Base-by-base conservation (phyloP, 1,140 invertebrate genomes). In the Phthorimaea operculella region DNA sequence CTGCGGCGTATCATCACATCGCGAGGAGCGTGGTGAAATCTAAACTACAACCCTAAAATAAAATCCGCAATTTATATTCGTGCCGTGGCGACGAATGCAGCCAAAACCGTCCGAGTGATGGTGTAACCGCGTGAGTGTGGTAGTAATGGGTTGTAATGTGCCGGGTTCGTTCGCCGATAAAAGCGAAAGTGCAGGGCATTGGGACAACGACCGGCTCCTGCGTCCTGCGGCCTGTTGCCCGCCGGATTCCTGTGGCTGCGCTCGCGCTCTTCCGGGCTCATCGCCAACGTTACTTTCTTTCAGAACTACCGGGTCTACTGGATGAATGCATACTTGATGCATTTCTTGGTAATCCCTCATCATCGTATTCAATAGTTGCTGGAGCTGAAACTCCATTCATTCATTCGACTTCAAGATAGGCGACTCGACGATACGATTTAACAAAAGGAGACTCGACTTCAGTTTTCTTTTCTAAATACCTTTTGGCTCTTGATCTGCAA, bases 151-250 rank as follows among this genome's bases (percentile, higher is more conserved):
- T 84, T 81, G 75, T 76, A 84, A 84, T 81, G 74, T 73, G 57
- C 72, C 67, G 77, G 77, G 82, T 85, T 85, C 82, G 79, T 82
- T 85, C 77, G 76, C 79, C 79, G 72, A 77, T 73, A 75, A 85
- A 82, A 85, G 76, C 78, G 79, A 85, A 85, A 85, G 82, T 85
- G 71, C 67, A 64, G 79, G 83, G 81, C 79, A 85, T 55, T 85
- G 79, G 82, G 79, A 85, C 82, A 85, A 83, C 74, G 82, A 85
- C 82, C 79, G 75, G 59, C 75, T 81, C 77, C 78, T 76, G 71
- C 72, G 60, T 11, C 10, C 48, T 12, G 18, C 33, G n/a, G 42
- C 36, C n/a, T 42, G 36, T 45, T 48, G 64, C 59, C 67, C 68
- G 65, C 73, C 62, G 67, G 50, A 60, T 77, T 77, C 72, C 68